Conservation (phyloP, 2,113 vertebrate species). For the Varanus komodoensis region DNA sequence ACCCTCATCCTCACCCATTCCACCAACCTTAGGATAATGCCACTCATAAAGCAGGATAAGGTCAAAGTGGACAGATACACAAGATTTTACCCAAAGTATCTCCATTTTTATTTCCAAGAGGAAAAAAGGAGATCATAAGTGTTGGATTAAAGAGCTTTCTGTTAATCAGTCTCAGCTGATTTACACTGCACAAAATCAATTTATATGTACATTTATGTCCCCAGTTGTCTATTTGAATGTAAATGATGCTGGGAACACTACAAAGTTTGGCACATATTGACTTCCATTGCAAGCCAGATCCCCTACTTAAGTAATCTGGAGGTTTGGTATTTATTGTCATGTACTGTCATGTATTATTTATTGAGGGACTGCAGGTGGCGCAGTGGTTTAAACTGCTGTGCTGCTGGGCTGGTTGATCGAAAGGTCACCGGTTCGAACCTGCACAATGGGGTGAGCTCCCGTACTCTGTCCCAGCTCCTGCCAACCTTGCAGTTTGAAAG, state of each 20-base stretch:
- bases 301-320: background rate
- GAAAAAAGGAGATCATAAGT: conserved; percentile 32
- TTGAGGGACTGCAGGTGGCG: too few relatives aligned
- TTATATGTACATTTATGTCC: background rate
- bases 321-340: background rate
- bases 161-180: conserved; percentile 2
- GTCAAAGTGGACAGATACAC: background rate
- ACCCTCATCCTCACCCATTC: background rate
- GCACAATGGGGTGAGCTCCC: too few relatives aligned
- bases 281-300: background rate
- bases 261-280: background rate
- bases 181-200: too few relatives aligned
- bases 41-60: background rate
- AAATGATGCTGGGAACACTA: conserved; percentile 2
- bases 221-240: background rate
- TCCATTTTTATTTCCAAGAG: conserved; percentile 32
- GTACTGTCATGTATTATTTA: too few relatives aligned
- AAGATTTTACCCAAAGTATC: conserved; percentile 29
- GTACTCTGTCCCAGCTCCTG: too few relatives aligned
- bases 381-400: too few relatives aligned
- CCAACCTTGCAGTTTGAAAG: too few relatives aligned
- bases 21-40: background rate
- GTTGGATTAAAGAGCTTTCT: conserved; percentile 17
- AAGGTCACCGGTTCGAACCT: too few relatives aligned
- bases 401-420: too few relatives aligned